Evolutionary conservation across 2,888 invertebrate species (phyloP), one percentile per base, ranked within the genome.

Genomic region (Drosophila cracens): DNA sequence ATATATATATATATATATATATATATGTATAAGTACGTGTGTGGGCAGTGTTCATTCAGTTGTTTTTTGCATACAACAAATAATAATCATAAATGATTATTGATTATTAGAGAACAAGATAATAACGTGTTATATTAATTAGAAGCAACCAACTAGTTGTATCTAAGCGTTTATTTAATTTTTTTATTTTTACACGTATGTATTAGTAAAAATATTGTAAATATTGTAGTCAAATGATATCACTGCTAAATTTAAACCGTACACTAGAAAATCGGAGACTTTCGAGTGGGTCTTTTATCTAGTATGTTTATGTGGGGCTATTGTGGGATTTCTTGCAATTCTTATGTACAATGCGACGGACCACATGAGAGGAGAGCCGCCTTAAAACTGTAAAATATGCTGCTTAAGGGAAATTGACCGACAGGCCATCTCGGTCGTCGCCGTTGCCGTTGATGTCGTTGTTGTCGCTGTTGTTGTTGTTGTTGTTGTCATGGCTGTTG

Each of bases 211-310:
- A 68, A 69, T 64, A 48, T 58, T 62, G 46, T 65, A 70, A 60
- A 66, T 64, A 51, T 67, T 65, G 54, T 46, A 38, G 51, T 52
- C 74, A 71, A 60, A 76, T 76, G 85, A 79, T 74, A 74, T 81
- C 81, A 83, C 16, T 43, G 70, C 84, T 84, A 89, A 81, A 75
- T 89, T 87, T 84, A 89, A 78, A 83, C 53, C 53, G 70, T 40
- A 68, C 58, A 58, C 27, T 40, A 51, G 51, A 70, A 67, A 70
- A 71, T 62, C 68, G 58, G 67, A 74, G 65, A 76, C 68, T 82
- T 69, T 79, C 70, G 66, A 70, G 62, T 74, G 76, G 63, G 57
- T 89, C 84, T 82, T 74, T 89, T 89, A 85, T 89, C 68, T 69
- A 72, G 25, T 36, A 49, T 74, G 48, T 52, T 46, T 54, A 36